phyloP scores from a whole-genome alignment of 2,797 vertebrate species.

The Carapus acus region DNA sequence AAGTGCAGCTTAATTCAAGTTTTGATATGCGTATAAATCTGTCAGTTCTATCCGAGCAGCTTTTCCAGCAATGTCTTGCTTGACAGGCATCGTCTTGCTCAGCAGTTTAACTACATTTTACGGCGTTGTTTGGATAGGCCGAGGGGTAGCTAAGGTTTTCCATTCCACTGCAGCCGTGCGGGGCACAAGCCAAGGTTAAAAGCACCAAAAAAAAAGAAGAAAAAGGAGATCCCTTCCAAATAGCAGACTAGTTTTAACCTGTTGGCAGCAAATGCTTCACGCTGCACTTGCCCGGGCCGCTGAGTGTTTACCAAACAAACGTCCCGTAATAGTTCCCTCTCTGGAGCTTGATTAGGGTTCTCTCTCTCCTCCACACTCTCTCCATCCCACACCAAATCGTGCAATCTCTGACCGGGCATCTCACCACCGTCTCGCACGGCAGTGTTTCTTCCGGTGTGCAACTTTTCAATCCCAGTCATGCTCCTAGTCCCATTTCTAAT shows the following conservation, averaged over 20 bases:
- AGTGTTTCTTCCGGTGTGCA: constrained; percentile 43
- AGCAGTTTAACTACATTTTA: no score
- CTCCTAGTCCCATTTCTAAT: constrained; percentile 29
- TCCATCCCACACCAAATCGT: constrained; percentile 14
- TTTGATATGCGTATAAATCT: no score
- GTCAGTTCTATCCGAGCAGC: no score
- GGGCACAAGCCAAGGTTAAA: no score
- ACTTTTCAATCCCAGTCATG: constrained; percentile 33
- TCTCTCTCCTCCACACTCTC: constrained; percentile 14
- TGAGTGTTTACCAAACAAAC: neutral
- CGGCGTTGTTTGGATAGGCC: no score
- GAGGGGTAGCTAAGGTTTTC: no score
- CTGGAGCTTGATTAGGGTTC: neutral
- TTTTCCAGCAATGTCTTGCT: no score
- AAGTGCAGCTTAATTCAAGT: no score
- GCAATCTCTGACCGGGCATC: constrained; percentile 36
- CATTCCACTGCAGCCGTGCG: no score
- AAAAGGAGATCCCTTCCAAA: no score
- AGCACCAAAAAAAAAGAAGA: no score
- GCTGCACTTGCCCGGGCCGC: neutral
- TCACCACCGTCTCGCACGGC: constrained; percentile 29
- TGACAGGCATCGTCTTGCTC: no score
- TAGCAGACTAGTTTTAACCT: neutral
- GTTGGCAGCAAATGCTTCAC: neutral
- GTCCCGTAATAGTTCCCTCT: neutral